Evolutionary conservation across 2,797 vertebrate genomes (phyloP), one percentile per base, ranked within the genome.

Genomic region (Meriones psammophilus): DNA sequence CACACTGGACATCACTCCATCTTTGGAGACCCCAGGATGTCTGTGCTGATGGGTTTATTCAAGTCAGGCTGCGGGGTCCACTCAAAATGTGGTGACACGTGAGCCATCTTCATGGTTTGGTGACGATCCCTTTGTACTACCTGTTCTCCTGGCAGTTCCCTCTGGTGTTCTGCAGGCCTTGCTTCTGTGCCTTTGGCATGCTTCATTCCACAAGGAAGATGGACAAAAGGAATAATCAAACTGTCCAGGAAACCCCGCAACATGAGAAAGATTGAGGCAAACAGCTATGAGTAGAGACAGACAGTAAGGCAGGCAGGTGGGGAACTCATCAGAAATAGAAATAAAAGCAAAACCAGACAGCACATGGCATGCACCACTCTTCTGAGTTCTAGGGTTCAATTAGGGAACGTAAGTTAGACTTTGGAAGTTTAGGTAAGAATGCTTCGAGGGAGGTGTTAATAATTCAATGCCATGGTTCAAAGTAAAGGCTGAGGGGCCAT

Each of bases 331-430:
- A 58, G 50, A 39, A 33, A 89, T 69, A 22, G 30, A 33, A 26
- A 58, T 2, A 46, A 42, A 92, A 84, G 26, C n/a, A 33, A 18
- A 89, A 26, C 17, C 7, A 20, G 36, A 68, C 4, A 22, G 69
- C 54, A 10, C 26, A 13, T 1, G 4, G 0, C 5, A 0, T 0
- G 8, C 39, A 58, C 46, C 58, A 2, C 73, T 54, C 14, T 66
- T 60, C 66, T 36, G 22, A 78, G 54, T 36, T 89, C 68, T 50
- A 68, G 78, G 6, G 1, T 33, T 76, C 42, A 12, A 58, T 71
- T 20, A 95, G 76, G 74, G 88, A 88, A 30, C 33, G 73, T 22
- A 58, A 87, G 88, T 39, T 56, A 30, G 69, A 30, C 46, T n/a
- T 46, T 56, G 46, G 33, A 79, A 83, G 46, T 39, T 69, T 58